A percentile compares a stretch with the other conserved stretches of the same genome.
These are phyloP conservation scores for Hyposoter didymator DNA, from an alignment of 2,888 invertebrate species.

Conservation along the genomic window DNA sequence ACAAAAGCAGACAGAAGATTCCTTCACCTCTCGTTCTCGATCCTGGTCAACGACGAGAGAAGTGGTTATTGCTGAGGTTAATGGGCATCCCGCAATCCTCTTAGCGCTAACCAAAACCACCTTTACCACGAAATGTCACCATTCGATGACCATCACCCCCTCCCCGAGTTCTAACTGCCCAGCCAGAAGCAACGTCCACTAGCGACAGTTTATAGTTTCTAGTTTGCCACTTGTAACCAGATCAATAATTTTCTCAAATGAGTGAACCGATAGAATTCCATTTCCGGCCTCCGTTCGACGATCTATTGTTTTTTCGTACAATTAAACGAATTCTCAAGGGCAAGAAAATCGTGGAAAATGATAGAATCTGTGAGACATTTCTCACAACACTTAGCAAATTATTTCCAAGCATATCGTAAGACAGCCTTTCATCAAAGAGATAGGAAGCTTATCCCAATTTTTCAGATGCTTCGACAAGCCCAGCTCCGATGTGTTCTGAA, in stretches of 20 bases:
- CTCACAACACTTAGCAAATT: neutral
- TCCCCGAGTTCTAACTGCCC: neutral
- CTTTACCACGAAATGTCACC: slow-evolving; percentile 73
- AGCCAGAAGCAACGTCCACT: slow-evolving; percentile 40
- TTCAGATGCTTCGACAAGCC: neutral
- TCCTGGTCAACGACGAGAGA: slow-evolving; percentile 63
- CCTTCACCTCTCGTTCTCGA: slow-evolving; percentile 41
- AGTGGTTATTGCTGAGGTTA: slow-evolving; percentile 72
- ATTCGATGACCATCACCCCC: slow-evolving; percentile 69
- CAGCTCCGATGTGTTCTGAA: neutral
- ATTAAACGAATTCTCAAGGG: neutral
- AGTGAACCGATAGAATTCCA: neutral
- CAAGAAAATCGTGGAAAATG: neutral
- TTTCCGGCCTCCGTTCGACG: neutral
- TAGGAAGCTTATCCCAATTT: neutral
- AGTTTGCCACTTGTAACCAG: slow-evolving; percentile 35
- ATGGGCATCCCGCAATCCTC: slow-evolving; percentile 76
- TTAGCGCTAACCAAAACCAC: slow-evolving; percentile 70
- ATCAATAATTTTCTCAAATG: slow-evolving; percentile 39
- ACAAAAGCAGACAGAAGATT: slow-evolving; percentile 35
- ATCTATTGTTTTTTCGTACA: too few species aligned
- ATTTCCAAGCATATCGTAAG: neutral
- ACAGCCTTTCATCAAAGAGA: slow-evolving; percentile 15
- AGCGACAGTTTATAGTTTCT: slow-evolving; percentile 41
- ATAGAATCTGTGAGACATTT: neutral